Conservation (phyloP, 2,113 vertebrate genomes). For the Oryzias curvinotus region DNA sequence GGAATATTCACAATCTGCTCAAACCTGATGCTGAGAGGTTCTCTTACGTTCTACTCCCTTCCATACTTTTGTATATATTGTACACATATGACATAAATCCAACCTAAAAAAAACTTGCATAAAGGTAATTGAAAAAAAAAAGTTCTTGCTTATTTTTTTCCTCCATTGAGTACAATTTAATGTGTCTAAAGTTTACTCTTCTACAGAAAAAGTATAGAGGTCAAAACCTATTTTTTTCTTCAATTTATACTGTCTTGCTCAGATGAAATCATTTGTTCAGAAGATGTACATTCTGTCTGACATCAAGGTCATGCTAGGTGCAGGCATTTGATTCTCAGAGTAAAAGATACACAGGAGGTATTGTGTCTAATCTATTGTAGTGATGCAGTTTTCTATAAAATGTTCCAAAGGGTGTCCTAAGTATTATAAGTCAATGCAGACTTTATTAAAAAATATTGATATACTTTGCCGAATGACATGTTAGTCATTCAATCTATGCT, state of each 20-base stretch:
- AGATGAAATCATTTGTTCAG: conserved; percentile 41
- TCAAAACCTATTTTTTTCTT: neutral
- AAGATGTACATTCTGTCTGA: conserved; percentile 42
- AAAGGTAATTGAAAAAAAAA: too few species aligned
- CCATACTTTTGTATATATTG: too few species aligned
- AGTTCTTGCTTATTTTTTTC: too few species aligned
- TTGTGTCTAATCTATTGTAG: conserved; percentile 18
- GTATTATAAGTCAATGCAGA: conserved; percentile 9
- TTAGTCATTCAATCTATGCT: neutral
- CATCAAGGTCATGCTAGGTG: conserved; percentile 49
- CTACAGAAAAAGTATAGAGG: neutral
- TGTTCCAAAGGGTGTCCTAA: conserved; percentile 20
- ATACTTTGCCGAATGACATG: neutral
- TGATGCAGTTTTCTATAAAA: conserved; percentile 40
- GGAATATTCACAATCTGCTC: too few species aligned
- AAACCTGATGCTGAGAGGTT: too few species aligned
- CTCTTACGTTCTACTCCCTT: too few species aligned
- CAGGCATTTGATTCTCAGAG: conserved; percentile 52
- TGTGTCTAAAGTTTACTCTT: too few species aligned
- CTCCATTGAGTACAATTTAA: too few species aligned
- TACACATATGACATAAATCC: too few species aligned
- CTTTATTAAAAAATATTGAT: conserved; percentile 6
- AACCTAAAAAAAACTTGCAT: too few species aligned
- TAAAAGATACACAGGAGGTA: conserved; percentile 53
- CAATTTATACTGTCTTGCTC: conserved; percentile 8